Evolutionary conservation across 2,888 invertebrate species (phyloP), one percentile per base, ranked within the genome.

Genomic region (Rhagophthalmus giganteus): DNA sequence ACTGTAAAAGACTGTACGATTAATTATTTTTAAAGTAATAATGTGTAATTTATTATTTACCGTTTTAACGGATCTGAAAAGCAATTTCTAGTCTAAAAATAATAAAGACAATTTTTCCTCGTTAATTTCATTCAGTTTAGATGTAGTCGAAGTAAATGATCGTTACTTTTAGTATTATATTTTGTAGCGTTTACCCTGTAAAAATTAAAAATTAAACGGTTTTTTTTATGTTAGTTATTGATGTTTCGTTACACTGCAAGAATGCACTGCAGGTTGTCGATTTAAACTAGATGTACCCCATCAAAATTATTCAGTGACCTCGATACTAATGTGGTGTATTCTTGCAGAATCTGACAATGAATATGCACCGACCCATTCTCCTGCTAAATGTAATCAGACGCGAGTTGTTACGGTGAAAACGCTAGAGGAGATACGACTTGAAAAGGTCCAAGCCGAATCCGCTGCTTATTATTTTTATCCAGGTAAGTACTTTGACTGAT

Each of bases 311-410:
- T 31, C 8, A 31, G 30, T 13, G 13, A 26, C 39, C n/a, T 34
- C 16, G 37, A 42, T 39, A 34, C 37, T 55, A 55, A 51, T 51
- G 67, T 67, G 73, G 72, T 82, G 81, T 83, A 80, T 85, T 78
- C 82, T 86, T 86, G 80, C 85, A 87, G 87, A 87, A 76, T 87
- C 87, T 67, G 87, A 87, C 79, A 84, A 80, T 74, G 87, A 87
- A 79, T 85, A 86, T 72, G 80, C 79, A 61, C 82, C 84, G 14
- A 81, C 84, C 24, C 76, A 77, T 47, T 82, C 83, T 58, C 85
- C 85, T 53, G 68, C 68, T 54, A 79, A 79, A 73, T 62, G 63
- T 35, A 76, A 76, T 55, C 78, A 79, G 66, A 70, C 70, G 44
- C 72, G 76, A 55, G 60, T 64, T 13, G 74, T 73, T 30, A 70